Conservation (phyloP, 1,140 invertebrate species). For the Brachionus sp. region DNA sequence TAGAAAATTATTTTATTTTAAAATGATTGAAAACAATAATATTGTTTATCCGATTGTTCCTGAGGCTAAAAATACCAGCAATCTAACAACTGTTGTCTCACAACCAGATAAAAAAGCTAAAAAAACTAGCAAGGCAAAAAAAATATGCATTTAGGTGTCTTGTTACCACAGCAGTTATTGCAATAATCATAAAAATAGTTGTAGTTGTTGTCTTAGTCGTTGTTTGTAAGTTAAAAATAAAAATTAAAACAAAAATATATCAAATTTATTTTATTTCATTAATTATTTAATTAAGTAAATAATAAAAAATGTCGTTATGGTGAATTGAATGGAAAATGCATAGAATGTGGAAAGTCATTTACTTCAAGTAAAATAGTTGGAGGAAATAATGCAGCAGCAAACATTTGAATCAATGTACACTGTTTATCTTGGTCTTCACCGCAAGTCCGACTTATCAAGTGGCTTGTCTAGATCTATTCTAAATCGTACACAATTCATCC, state of each 20-base stretch:
- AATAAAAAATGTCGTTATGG: constrained; percentile 6
- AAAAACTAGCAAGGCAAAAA: too few species aligned
- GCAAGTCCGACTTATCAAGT: background rate
- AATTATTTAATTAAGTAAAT: background rate
- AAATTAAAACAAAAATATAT: background rate
- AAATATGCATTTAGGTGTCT: too few species aligned
- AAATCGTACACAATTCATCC: constrained; percentile 19
- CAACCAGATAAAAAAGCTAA: too few species aligned
- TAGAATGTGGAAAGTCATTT: background rate
- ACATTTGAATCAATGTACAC: too few species aligned
- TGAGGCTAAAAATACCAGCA: background rate
- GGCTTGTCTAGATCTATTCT: background rate
- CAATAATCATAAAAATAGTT: too few species aligned
- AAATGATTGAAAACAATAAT: background rate
- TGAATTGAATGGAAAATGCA: background rate
- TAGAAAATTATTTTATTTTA: too few species aligned
- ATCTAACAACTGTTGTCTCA: background rate
- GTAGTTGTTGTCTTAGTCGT: background rate
- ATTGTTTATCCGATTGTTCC: background rate
- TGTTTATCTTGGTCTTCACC: background rate
- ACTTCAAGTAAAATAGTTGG: constrained; percentile 9
- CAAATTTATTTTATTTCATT: too few species aligned
- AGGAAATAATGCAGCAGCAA: background rate
- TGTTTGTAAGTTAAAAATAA: background rate
- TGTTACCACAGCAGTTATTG: too few species aligned